Percentiles rank a stretch among this genome's conserved stretches.
These are phyloP conservation scores for Rattus norvegicus DNA, from an alignment of 2,113 vertebrate genomes.

Conservation along the genomic window GRCr8 NC_086023.1:103920501-103921000, in stretches of 20 bases:
- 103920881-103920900: background rate
- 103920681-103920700: background rate
- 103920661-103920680: background rate
- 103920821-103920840: background rate
- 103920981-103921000: background rate
- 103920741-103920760: background rate
- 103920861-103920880: constrained; percentile 16
- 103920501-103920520: constrained; percentile 81
- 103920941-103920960: constrained; percentile 21
- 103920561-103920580: constrained; percentile 84
- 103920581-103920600: constrained; percentile 74
- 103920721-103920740: constrained; percentile 35
- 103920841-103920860: constrained; percentile 26
- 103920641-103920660: constrained; percentile 58
- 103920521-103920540: constrained; percentile 73
- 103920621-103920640: constrained; percentile 61
- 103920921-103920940: constrained; percentile 49
- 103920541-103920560: constrained; percentile 73
- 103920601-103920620: constrained; percentile 61
- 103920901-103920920: background rate
- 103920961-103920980: constrained; percentile 27
- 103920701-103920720: constrained; percentile 58
- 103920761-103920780: background rate
- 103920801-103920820: constrained; percentile 34
- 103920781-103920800: constrained; percentile 28